Evolutionary conservation across 2,888 invertebrate genomes (phyloP), one percentile per base, ranked within the genome.

Genomic region (Sarcophaga variegata): DNA sequence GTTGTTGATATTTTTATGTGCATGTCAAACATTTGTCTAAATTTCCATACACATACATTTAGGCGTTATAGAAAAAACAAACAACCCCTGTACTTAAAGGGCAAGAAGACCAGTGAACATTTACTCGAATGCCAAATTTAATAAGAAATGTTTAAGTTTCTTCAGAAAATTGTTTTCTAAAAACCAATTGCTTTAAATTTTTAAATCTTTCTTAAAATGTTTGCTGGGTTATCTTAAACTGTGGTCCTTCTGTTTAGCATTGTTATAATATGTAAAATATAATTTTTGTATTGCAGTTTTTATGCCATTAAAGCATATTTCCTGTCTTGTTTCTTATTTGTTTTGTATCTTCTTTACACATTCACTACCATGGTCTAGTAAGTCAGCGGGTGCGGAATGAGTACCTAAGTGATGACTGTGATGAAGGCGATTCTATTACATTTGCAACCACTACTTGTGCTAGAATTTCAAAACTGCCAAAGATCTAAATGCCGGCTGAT

Each of bases 261-360:
- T 37, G 10, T 37, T 54, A 54, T 54, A 54, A 70, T 59, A 59
- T 64, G 64, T 49, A 59, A 60, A 63, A 64, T 49, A 47, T 60
- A 37, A 49, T 62, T 82, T 64, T 2, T 20, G 17, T 77, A 72
- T 70, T 72, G 47, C 47, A 69, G 54, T 60, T 71, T 81, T 87
- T 67, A 78, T 87, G 83, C 75, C 59, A 72, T 79, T 69, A 83
- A 81, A 74, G 69, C 74, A 66, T 75, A 67, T 83, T 81, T 86
- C 64, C 74, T 75, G 37, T 62, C 64, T 66, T 49, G 75, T 27
- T 62, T 22, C 14, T 59, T 47, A 59, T 49, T 79, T 67, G 45
- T 79, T 25, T 74, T 77, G 75, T 47, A 27, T 67, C 27, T 49
- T 8, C 49, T 22, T 60, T 27, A 69, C 6, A 37, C 54, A 49